Percentiles rank a stretch among this genome's conserved stretches.
phyloP scores from a whole-genome alignment of 2,797 vertebrate species.

The Poeciliopsis turneri region DNA sequence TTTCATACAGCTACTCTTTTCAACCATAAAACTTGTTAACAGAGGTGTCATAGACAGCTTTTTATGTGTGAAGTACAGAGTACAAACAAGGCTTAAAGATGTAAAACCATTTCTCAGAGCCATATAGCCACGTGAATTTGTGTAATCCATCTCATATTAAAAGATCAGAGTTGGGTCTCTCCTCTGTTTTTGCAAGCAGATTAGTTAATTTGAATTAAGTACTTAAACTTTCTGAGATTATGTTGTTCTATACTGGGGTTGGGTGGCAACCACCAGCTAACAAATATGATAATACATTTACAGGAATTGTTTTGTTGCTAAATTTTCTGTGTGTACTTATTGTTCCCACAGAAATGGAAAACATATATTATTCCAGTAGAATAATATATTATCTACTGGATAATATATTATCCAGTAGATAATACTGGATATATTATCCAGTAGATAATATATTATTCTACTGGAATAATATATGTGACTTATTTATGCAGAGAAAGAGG shows the following conservation, averaged over 20 bases:
- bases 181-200: background rate
- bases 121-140: background rate
- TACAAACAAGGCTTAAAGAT: background rate
- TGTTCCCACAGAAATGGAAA: background rate
- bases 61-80: background rate
- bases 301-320: background rate
- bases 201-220: background rate
- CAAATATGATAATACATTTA: background rate
- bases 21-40: slow-evolving; percentile 1
- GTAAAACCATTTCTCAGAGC: background rate
- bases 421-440: too few species aligned
- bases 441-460: background rate
- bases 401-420: too few species aligned
- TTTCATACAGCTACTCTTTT: background rate
- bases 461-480: background rate
- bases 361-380: background rate
- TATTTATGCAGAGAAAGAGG: background rate
- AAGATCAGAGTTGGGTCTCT: background rate
- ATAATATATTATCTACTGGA: too few species aligned
- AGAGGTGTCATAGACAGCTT: background rate
- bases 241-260: background rate
- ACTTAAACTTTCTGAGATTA: background rate
- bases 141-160: background rate
- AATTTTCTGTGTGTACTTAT: background rate
- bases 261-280: background rate